Base-by-base conservation (phyloP, 1,140 invertebrate genomes). In the Magallana angulata region DNA sequence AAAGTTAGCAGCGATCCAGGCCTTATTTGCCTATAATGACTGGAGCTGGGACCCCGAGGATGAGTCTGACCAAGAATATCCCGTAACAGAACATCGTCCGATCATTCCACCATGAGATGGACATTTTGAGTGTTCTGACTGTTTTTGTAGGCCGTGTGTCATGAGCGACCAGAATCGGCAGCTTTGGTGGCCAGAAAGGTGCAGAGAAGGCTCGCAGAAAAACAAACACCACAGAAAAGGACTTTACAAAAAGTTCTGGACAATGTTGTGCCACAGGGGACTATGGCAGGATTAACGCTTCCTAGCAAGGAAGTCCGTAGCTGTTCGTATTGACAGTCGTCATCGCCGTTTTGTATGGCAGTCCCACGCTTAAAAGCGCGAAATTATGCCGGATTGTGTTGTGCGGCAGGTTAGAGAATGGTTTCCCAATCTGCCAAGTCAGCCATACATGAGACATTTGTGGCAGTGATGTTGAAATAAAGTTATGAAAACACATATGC, bases 151-250 rank as follows among this genome's bases (percentile, higher is more conserved):
- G 6, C 83, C 83, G 6, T 84, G 83, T 24, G 58, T 84, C 6
- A 84, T n/a, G 2, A 18, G 16, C 59, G 12, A 84, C 14, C 59
- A 18, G 18, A 48, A 58, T 36, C 1, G 58, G 18, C 83, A 84
- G 18, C 24, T 84, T 56, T 84, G 83, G 83, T 84, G 83, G 83
- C n/a, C 7, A 57, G 48, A n/a, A 84, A n/a, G 18, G 62, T 18
- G 18, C n/a, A 9, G 6, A 24, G 8, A 7, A 60, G 57, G 7
- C 7, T 60, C 60, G 0, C 9, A 30, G 56, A 64, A 60, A 68
- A 85, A 71, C 24, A n/a, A 84, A n/a, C 3, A 8, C 18, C 11
- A 57, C 7, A 56, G 48, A 36, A 12, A 82, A 57, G n/a, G 11
- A 48, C 0, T 1, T 18, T 82, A 56, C 16, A 18, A 58, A 18